These are phyloP conservation scores for Rhinoderma darwinii DNA, from an alignment of 2,113 vertebrate genomes.

Conservation along the genomic window DNA sequence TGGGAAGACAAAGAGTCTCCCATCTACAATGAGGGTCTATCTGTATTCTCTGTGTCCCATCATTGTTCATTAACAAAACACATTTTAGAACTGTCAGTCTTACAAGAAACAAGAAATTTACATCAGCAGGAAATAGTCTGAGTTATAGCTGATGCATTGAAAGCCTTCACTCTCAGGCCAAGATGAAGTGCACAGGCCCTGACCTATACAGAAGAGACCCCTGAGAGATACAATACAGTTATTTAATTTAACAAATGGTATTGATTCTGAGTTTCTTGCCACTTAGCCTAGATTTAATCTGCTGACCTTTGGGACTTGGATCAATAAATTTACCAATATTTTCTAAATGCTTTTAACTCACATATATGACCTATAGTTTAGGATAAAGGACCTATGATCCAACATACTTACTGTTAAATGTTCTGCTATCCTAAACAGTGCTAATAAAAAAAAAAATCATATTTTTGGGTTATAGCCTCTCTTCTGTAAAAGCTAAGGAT, in stretches of 20 bases:
- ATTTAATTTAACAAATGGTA: constrained; percentile 58
- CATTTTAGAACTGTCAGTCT: constrained; percentile 27
- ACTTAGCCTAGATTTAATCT: constrained; percentile 54
- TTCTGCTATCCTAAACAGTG: neutral
- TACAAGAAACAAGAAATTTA: neutral
- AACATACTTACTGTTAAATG: neutral
- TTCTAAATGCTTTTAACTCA: constrained; percentile 27
- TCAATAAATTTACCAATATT: constrained; percentile 50
- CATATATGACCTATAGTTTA: neutral
- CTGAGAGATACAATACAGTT: constrained; percentile 28
- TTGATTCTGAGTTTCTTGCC: constrained; percentile 53
- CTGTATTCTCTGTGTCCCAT: neutral
- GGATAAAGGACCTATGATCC: neutral
- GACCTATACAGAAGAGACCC: constrained; percentile 30
- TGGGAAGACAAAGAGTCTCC: neutral
- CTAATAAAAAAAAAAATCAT: neutral
- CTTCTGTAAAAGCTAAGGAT: neutral
- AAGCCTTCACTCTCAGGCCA: constrained; percentile 20
- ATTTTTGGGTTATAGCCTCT: neutral
- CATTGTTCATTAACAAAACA: constrained; percentile 16
- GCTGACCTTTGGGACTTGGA: constrained; percentile 29
- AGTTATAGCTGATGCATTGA: constrained; percentile 41
- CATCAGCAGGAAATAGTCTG: constrained; percentile 45
- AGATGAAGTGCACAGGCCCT: constrained; percentile 20
- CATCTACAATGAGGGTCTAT: neutral